phyloP scores from a whole-genome alignment of 2,113 vertebrate genomes.

The Delphinus delphis region DNA sequence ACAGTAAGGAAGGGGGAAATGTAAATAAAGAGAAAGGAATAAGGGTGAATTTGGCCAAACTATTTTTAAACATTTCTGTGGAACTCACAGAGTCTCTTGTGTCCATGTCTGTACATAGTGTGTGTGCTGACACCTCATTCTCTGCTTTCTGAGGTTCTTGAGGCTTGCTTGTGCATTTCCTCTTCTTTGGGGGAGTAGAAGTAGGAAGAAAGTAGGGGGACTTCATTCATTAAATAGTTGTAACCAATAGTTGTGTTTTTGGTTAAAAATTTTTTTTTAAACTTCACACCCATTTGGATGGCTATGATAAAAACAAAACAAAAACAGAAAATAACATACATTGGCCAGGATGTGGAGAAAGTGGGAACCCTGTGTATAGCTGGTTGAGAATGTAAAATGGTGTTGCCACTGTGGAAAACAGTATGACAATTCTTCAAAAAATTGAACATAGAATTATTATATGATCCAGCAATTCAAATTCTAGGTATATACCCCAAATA shows the following conservation, averaged over 20 bases:
- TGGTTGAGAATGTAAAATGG: not conserved
- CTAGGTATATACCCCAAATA: not conserved
- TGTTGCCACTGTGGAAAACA: not conserved
- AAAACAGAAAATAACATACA: not conserved
- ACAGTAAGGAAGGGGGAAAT: not conserved
- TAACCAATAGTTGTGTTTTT: not conserved
- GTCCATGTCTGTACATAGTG: accelerated
- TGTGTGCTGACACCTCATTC: not conserved
- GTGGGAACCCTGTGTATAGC: not conserved
- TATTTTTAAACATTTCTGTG: not conserved
- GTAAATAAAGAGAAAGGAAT: not conserved
- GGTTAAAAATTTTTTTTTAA: not conserved
- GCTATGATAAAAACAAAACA: not conserved
- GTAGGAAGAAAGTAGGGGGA: not conserved
- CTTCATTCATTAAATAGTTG: not conserved
- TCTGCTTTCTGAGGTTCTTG: not conserved
- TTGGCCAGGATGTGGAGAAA: not conserved
- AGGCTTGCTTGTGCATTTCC: not conserved
- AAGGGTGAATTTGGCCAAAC: not conserved
- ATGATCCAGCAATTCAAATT: not conserved
- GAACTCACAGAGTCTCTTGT: not conserved
- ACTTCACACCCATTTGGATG: not conserved
- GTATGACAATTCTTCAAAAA: not conserved
- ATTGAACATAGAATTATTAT: not conserved
- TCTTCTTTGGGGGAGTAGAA: not conserved